Base-by-base conservation (phyloP, 2,797 vertebrate genomes). In the Parauchenoglanis punctatus region DNA sequence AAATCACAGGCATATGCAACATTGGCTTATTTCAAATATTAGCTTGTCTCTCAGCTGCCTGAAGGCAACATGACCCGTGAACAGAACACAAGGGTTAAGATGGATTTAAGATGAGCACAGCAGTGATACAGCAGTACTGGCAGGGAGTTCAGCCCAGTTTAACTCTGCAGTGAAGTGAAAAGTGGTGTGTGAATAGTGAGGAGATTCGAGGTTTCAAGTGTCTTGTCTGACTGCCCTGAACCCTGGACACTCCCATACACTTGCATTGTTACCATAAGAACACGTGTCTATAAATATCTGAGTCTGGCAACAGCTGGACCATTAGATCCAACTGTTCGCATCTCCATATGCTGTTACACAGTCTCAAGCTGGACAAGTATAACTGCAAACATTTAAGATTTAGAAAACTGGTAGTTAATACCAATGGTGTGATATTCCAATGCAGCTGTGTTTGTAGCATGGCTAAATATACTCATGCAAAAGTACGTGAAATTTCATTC, bases 271-370 rank as follows among this genome's bases (percentile, higher is more conserved):
- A 90, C 93, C 90, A 91, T 92, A 91, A 93, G 92, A 93, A 91
- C 91, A 90, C 72, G 72, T 89, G 84, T 88, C 92, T 95, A 94
- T 94, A 95, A 95, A 96, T 95, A 95, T 93, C 89, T 80, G 87
- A 89, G 88, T 84, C 78, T 87, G 86, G 91, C 90, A 92, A 93
- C 95, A 95, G 94, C 95, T 95, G 95, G 92, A 90, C 90, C 88
- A 87, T 85, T 90, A 93, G 93, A 93, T 92, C 85, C 92, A 92
- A 93, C 93, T 92, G 80, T 81, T 91, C 90, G 90, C 90, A 93
- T 89, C 88, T 85, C 67, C 89, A 92, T 82, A 92, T 86, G 44
- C 68, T 35, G 59, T 89, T 72, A 81, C 83, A 67, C 83, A 35
- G 31, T 61, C 73, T 84, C 13, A 82, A 56, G 28, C 7, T 18